Evolutionary conservation across 2,797 vertebrate genomes (phyloP).

Genomic region (Sebastes melanostomus): DNA sequence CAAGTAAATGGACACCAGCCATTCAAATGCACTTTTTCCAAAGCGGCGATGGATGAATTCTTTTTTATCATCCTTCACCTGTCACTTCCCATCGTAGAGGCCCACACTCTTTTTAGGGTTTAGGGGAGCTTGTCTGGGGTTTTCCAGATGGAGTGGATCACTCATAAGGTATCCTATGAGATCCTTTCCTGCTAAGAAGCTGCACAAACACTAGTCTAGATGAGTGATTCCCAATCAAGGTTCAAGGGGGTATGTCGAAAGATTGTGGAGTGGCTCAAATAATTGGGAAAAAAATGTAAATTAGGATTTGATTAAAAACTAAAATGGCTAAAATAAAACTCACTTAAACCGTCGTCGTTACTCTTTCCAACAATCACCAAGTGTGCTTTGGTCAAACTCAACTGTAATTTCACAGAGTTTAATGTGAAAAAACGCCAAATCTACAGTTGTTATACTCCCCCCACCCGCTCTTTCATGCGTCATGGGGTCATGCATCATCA

Average conservation of each 20-base stretch:
- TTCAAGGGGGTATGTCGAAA: neutral
- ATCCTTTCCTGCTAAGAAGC: neutral
- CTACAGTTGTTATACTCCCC: too few species aligned
- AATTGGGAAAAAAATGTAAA: neutral
- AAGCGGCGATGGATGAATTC: conserved; percentile 12
- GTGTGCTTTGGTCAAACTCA: too few species aligned
- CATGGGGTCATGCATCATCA: too few species aligned
- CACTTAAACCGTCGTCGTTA: too few species aligned
- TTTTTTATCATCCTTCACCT: conserved; percentile 8
- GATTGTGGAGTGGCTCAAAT: neutral
- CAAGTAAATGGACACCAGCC: conserved; percentile 43
- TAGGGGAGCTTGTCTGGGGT: neutral
- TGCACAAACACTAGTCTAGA: neutral
- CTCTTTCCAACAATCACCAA: too few species aligned
- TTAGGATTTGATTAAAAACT: neutral
- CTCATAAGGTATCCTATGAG: neutral
- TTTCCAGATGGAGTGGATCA: neutral
- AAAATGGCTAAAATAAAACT: too few species aligned
- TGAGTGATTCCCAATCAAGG: neutral
- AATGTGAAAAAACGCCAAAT: too few species aligned
- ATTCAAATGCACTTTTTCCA: conserved; percentile 29
- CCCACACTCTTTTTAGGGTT: neutral
- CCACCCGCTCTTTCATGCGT: too few species aligned
- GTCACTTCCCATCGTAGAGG: neutral
- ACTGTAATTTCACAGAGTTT: too few species aligned